These are phyloP conservation scores for Ptilonorhynchus violaceus DNA, from an alignment of 2,113 vertebrate species.

Conservation along the genomic window DNA sequence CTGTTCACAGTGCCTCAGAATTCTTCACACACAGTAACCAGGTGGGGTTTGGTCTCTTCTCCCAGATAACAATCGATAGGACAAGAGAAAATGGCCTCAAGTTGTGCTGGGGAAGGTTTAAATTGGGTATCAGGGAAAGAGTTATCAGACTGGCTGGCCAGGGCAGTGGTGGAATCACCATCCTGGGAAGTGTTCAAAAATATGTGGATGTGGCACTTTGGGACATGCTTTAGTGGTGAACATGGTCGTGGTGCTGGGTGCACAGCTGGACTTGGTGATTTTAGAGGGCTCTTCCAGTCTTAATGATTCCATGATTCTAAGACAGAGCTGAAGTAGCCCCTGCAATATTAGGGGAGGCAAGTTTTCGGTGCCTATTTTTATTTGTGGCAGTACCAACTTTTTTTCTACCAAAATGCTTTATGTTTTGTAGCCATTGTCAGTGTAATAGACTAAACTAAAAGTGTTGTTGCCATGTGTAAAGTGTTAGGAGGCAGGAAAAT, in stretches of 20 bases:
- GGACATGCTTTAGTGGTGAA: neutral
- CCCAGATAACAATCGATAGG: neutral
- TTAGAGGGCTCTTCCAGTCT: neutral
- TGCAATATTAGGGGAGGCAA: neutral
- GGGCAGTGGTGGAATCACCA: neutral
- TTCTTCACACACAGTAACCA: neutral
- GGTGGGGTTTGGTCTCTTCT: neutral
- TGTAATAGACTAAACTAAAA: neutral
- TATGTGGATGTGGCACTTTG: neutral
- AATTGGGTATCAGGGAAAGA: neutral
- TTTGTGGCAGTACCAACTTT: neutral
- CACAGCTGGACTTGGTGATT: neutral
- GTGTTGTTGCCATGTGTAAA: neutral
- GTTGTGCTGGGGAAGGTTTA: neutral
- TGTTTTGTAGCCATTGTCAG: neutral
- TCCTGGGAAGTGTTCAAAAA: neutral
- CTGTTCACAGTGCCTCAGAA: neutral
- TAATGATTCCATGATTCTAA: neutral
- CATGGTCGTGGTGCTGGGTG: neutral
- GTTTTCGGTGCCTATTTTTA: neutral
- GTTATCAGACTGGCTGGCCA: neutral
- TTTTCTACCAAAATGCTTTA: neutral
- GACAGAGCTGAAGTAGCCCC: neutral
- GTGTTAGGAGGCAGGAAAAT: neutral
- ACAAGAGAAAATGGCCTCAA: neutral